phyloP scores from a whole-genome alignment of 2,888 invertebrate genomes.

The Monopis laevigella region DNA sequence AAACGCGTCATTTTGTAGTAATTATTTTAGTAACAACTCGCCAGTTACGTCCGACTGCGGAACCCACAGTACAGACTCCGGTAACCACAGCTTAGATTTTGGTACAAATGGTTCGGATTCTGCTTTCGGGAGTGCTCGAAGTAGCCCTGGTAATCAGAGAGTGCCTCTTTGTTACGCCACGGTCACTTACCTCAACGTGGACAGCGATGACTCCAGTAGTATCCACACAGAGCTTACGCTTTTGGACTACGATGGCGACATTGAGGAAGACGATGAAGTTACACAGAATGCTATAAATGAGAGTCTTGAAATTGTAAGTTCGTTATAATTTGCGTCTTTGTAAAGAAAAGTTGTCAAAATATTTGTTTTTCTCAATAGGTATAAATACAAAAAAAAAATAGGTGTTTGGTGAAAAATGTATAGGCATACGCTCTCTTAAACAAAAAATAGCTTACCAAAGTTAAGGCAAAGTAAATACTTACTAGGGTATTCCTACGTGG shows the following conservation, averaged over 20 bases:
- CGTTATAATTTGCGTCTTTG: slow-evolving; percentile 42
- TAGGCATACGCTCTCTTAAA: too few species aligned
- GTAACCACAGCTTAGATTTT: slow-evolving; percentile 47
- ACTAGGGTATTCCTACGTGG: too few species aligned
- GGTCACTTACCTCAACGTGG: slow-evolving; percentile 48
- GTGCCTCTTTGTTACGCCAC: slow-evolving; percentile 46
- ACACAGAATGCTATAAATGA: slow-evolving; percentile 56
- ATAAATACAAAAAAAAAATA: too few species aligned
- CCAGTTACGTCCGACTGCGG: slow-evolving; percentile 35
- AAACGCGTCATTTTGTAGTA: slow-evolving; percentile 37
- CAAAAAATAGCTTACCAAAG: too few species aligned
- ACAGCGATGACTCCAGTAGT: slow-evolving; percentile 56
- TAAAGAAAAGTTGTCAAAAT: too few species aligned
- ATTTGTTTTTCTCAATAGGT: too few species aligned
- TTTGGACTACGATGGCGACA: slow-evolving; percentile 40
- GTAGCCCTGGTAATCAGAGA: slow-evolving; percentile 38
- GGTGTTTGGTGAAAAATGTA: too few species aligned
- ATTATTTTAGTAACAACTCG: slow-evolving; percentile 44
- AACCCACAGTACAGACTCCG: slow-evolving; percentile 42
- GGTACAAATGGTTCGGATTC: slow-evolving; percentile 40
- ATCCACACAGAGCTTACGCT: slow-evolving; percentile 55
- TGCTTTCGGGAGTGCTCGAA: slow-evolving; percentile 51
- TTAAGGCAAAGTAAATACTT: too few species aligned
- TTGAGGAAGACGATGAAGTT: slow-evolving; percentile 39
- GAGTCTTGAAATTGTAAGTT: slow-evolving; percentile 50